Conservation (phyloP, 2,797 vertebrate genomes). For the Pagetopsis macropterus region DNA sequence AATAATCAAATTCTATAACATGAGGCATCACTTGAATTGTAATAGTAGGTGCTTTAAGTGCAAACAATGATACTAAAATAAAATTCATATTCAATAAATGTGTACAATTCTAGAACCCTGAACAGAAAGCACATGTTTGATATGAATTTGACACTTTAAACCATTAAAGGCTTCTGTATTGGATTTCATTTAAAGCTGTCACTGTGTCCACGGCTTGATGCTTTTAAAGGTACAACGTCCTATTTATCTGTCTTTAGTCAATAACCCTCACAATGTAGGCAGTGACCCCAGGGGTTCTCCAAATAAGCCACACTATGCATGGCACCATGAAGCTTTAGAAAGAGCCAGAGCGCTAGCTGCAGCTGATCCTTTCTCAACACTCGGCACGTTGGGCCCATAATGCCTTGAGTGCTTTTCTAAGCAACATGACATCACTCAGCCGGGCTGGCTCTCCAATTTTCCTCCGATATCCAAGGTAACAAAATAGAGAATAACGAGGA, state of each 20-base stretch:
- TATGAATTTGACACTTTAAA: background rate
- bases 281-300: slow-evolving; percentile 27
- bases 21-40: no score
- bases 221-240: slow-evolving; percentile 21
- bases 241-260: slow-evolving; percentile 26
- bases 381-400: slow-evolving; percentile 73
- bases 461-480: slow-evolving; percentile 65
- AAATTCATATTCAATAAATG: no score
- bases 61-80: background rate
- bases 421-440: slow-evolving; percentile 74
- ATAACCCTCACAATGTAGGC: slow-evolving; percentile 23
- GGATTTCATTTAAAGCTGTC: slow-evolving; percentile 12
- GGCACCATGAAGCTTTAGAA: slow-evolving; percentile 54
- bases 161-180: background rate
- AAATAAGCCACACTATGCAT: slow-evolving; percentile 45
- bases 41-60: background rate
- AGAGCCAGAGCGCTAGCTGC: slow-evolving; percentile 67
- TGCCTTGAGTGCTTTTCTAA: slow-evolving; percentile 74
- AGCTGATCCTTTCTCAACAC: slow-evolving; percentile 76
- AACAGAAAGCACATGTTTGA: background rate
- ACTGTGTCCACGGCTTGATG: background rate
- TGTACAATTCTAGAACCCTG: background rate
- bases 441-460: slow-evolving; percentile 62
- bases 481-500: slow-evolving; percentile 60
- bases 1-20: background rate